Percentiles rank a stretch among this genome's conserved stretches.
Conservation (phyloP, 2,113 vertebrate species). For the Balaenoptera acutorostrata region DNA sequence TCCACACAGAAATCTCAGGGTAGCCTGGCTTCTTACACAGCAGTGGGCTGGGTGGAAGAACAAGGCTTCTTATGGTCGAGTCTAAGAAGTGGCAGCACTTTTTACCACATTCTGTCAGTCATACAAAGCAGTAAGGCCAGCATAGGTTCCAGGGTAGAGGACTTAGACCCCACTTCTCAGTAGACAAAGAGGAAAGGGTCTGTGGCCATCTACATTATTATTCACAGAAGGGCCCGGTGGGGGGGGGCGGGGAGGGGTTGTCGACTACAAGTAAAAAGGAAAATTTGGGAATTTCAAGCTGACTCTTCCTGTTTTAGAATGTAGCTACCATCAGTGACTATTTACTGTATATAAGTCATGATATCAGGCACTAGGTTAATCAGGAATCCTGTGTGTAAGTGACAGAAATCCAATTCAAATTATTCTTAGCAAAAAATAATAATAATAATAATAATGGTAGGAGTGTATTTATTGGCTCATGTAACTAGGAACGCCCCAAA, state of each 20-base stretch:
- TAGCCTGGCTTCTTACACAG: neutral
- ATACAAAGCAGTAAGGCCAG: neutral
- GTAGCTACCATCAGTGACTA: neutral
- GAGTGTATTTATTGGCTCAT: neutral
- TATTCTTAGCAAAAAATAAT: too few species aligned
- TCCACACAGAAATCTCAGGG: too few species aligned
- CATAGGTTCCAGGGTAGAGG: neutral
- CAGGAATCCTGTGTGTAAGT: neutral
- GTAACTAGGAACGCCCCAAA: neutral
- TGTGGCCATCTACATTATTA: neutral
- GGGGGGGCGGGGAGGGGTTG: too few species aligned
- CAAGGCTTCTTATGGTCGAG: neutral
- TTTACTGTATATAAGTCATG: neutral
- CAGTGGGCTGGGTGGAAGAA: neutral
- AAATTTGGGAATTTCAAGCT: neutral
- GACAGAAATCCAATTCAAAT: too few species aligned
- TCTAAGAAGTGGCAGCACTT: neutral
- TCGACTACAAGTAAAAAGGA: neutral
- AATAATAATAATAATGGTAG: neutral
- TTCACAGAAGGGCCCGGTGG: neutral
- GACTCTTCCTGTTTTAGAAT: neutral
- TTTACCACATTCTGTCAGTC: neutral
- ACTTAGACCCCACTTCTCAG: neutral
- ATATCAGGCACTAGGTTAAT: neutral
- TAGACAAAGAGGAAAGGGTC: neutral